phyloP scores from a whole-genome alignment of 2,797 vertebrate genomes.

The Mastacembelus armatus region DNA sequence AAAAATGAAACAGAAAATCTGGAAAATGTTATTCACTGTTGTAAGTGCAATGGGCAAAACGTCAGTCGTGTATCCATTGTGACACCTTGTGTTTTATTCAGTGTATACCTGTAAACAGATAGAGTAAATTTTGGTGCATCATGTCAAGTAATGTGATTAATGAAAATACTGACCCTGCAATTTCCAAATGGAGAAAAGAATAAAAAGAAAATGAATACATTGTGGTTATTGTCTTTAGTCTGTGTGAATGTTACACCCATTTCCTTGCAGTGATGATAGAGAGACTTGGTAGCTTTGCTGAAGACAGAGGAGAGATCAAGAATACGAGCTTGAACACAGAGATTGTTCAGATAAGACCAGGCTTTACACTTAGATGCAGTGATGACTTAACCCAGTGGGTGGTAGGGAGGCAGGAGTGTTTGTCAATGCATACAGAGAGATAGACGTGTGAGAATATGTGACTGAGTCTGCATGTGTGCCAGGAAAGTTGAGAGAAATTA shows the following conservation, averaged over 20 bases:
- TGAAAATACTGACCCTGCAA: slow-evolving; percentile 93
- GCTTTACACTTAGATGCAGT: slow-evolving; percentile 49
- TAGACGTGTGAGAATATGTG: slow-evolving; percentile 34
- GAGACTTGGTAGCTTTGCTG: slow-evolving; percentile 27
- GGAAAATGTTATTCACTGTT: slow-evolving; percentile 89
- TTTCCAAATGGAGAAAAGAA: slow-evolving; percentile 91
- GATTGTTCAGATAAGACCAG: slow-evolving; percentile 54
- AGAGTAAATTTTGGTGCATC: slow-evolving; percentile 94
- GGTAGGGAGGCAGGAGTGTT: slow-evolving; percentile 42
- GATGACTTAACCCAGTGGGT: slow-evolving; percentile 68
- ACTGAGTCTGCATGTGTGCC: slow-evolving; percentile 21
- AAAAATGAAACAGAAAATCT: slow-evolving; percentile 77
- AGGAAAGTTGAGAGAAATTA: slow-evolving; percentile 8
- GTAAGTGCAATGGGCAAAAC: slow-evolving; percentile 92
- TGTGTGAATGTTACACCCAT: slow-evolving; percentile 24
- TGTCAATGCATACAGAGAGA: slow-evolving; percentile 39
- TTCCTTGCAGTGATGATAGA: slow-evolving; percentile 8
- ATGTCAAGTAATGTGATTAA: slow-evolving; percentile 96
- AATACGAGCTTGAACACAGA: slow-evolving; percentile 46
- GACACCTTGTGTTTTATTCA: slow-evolving; percentile 95
- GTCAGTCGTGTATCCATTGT: slow-evolving; percentile 95
- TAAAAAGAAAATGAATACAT: slow-evolving; percentile 88
- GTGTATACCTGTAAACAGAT: slow-evolving; percentile 96
- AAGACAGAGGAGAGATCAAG: slow-evolving; percentile 51
- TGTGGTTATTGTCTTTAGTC: slow-evolving; percentile 54